phyloP scores from a whole-genome alignment of 2,113 vertebrate species.

The Rynchops niger region DNA sequence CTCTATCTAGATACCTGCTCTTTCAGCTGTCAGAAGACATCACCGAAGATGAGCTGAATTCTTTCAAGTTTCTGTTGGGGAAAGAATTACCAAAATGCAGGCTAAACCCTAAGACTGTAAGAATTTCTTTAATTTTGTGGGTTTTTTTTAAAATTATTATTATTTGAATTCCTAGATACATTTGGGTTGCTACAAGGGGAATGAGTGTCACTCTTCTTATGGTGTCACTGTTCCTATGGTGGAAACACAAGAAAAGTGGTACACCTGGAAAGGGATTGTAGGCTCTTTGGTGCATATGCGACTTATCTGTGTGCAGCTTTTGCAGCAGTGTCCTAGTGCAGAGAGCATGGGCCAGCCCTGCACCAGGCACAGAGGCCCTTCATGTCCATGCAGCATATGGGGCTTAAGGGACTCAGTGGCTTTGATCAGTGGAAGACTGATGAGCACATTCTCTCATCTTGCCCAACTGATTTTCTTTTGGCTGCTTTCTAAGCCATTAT shows the following conservation, averaged over 20 bases:
- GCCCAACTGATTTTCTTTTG: neutral
- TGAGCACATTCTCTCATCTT: neutral
- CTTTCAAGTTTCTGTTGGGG: conserved; percentile 59
- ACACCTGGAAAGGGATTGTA: neutral
- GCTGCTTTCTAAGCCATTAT: neutral
- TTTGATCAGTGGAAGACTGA: neutral
- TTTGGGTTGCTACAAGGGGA: neutral
- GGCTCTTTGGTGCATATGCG: accelerated
- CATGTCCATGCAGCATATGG: accelerated
- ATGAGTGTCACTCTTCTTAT: neutral
- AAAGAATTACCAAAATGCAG: conserved; percentile 54
- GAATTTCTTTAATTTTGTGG: neutral
- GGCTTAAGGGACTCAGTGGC: neutral
- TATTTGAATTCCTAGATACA: neutral
- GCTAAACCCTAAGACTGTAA: conserved; percentile 44
- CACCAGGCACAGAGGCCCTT: neutral
- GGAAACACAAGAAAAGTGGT: neutral
- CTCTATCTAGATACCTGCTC: conserved; percentile 63
- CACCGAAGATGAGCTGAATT: neutral
- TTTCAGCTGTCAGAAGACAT: conserved; percentile 66
- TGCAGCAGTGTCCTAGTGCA: neutral
- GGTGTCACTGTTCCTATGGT: neutral
- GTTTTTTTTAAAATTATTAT: accelerated
- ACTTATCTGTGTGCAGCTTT: neutral
- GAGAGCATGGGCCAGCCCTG: neutral